Evolutionary conservation across 2,888 invertebrate species (phyloP).

Genomic region (Diarsia brunnea): DNA sequence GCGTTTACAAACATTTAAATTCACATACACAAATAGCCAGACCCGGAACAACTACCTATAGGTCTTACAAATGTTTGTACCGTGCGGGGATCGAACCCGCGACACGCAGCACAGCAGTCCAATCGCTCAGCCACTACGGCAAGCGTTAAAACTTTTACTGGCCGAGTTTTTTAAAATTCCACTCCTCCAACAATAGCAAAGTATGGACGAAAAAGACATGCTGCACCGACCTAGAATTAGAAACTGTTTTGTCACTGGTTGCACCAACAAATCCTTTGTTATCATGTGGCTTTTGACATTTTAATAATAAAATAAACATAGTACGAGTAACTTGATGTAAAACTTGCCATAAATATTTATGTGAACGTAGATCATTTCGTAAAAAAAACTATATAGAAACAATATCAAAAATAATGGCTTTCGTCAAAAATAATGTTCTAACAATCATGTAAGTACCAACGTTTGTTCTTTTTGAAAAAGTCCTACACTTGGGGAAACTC

Average conservation of each 20-base stretch:
- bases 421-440: conserved; percentile 26
- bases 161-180: no score
- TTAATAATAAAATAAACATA: not conserved
- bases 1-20: no score
- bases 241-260: not conserved
- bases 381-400: not conserved
- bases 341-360: not conserved
- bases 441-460: conserved; percentile 39
- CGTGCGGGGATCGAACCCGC: no score
- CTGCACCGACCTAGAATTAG: not conserved
- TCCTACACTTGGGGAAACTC: conserved; percentile 33
- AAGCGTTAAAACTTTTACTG: no score
- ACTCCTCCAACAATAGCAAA: no score
- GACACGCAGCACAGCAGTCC: no score
- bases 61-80: no score
- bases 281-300: not conserved
- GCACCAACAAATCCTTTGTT: not conserved
- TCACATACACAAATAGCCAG: no score
- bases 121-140: no score
- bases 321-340: not conserved
- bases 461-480: conserved; percentile 36
- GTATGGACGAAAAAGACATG: not conserved
- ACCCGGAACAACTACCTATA: no score
- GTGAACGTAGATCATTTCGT: not conserved
- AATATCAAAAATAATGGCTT: not conserved